Percentiles rank a stretch among this genome's conserved stretches.
Conservation (phyloP, 2,797 vertebrate genomes). For the Megalops cyprinoides region DNA sequence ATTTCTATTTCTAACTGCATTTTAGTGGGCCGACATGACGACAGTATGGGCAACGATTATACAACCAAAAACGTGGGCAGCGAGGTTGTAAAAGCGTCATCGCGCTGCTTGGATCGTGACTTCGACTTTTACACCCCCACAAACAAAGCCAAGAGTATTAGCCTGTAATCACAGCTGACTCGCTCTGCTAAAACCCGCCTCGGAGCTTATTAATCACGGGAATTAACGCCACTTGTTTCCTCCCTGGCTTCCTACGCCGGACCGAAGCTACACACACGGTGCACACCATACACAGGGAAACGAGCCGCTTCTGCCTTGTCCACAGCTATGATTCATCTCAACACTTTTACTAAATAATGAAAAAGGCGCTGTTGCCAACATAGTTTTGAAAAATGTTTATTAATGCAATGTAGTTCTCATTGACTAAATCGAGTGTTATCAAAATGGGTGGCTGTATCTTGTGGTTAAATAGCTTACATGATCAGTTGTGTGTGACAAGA, state of each 20-base stretch:
- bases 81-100: conserved; percentile 16
- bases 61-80: conserved; percentile 52
- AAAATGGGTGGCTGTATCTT: too few species aligned
- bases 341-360: conserved; percentile 48
- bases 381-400: neutral
- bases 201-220: conserved; percentile 53
- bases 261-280: conserved; percentile 1
- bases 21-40: conserved; percentile 12
- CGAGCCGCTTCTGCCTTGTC: conserved; percentile 2
- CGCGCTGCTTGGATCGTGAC: neutral
- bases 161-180: neutral
- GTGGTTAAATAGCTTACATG: too few species aligned
- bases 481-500: too few species aligned
- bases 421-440: too few species aligned
- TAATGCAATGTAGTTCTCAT: neutral
- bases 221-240: conserved; percentile 56
- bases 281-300: neutral
- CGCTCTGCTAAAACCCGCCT: conserved; percentile 43
- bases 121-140: conserved; percentile 3
- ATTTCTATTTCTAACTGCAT: neutral
- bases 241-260: conserved; percentile 5
- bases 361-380: conserved; percentile 43
- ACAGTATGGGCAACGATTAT: conserved; percentile 53
- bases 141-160: neutral
- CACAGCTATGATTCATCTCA: conserved; percentile 30